These are phyloP conservation scores for Donacobius atricapilla DNA, from an alignment of 2,113 vertebrate species.

Conservation along the genomic window DNA sequence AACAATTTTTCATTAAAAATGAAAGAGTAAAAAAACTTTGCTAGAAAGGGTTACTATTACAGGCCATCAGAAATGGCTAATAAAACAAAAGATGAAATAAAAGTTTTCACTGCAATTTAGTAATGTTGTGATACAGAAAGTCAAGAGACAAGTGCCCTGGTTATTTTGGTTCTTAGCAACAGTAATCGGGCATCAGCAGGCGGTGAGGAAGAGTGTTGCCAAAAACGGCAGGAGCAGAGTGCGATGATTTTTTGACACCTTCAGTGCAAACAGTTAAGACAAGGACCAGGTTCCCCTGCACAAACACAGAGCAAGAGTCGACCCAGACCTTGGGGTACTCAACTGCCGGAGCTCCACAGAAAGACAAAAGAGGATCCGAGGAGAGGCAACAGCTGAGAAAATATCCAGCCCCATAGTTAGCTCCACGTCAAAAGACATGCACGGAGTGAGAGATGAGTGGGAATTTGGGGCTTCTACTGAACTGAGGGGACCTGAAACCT, in stretches of 20 bases:
- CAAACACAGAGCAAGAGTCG: accelerated
- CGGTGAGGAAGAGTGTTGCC: neutral
- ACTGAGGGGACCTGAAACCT: neutral
- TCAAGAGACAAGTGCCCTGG: neutral
- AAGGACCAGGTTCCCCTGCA: neutral
- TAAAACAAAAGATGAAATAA: neutral
- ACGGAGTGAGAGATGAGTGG: neutral
- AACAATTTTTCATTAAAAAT: neutral
- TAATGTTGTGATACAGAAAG: neutral
- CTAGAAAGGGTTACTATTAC: neutral
- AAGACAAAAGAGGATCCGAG: neutral
- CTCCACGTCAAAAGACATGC: accelerated
- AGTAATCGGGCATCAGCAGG: neutral
- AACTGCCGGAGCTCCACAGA: accelerated
- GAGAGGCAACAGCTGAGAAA: neutral
- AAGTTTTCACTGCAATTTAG: neutral
- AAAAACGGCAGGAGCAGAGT: neutral
- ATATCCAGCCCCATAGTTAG: accelerated
- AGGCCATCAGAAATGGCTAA: neutral
- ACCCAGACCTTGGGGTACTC: accelerated
- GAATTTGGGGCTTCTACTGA: neutral
- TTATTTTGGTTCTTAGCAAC: neutral
- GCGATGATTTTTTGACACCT: neutral
- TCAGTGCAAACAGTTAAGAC: neutral
- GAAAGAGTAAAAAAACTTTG: neutral